Base-by-base conservation (phyloP, 1,140 invertebrate genomes). In the Brachionus angularis region DNA sequence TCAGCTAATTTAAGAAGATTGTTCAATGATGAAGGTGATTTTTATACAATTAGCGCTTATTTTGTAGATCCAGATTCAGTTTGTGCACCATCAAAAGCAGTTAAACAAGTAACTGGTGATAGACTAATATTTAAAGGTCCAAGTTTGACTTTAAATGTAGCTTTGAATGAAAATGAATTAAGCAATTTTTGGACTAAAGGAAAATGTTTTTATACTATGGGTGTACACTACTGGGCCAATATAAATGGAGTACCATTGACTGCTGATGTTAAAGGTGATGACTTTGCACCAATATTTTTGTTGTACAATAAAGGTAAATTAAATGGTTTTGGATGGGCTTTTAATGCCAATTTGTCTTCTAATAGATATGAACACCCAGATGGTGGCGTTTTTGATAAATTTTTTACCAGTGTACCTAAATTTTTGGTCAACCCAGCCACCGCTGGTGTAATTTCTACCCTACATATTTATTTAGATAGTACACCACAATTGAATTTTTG, bases 121-220 rank as follows among this genome's bases (percentile, higher is more conserved):
- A 31, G 55, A 71, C 27, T 71, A 16, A 39, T 72, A n/a, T 5
- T 58, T 16, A 75, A 72, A 50, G 74, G 70, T 7, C 33, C 71
- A 7, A 67, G 46, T 14, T 52, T 74, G 5, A 73, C 74, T 49
- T 72, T 74, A 27, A 18, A 58, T 7, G 75, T 79, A 0, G 77
- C 79, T 1, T 16, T 73, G 7, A 47, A 69, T 3, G 70, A 79
- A 47, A 73, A 73, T 25, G 74, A 76, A 14, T n/a, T 75, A 5
- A 36, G 31, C 8, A 77, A 76, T 16, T 39, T 67, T 10, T 79
- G 79, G 79, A 76, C 72, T 1, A 69, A 76, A 61, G 79, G 79
- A 21, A 71, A 75, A 52, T 81, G 80, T 69, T 78, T 80, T 69
- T 25, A 47, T 16, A 72, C 74, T 1, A 81, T 81, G 78, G 80